Base-by-base conservation (phyloP, 2,888 invertebrate genomes). In the Steinernema carpocapsae region DNA sequence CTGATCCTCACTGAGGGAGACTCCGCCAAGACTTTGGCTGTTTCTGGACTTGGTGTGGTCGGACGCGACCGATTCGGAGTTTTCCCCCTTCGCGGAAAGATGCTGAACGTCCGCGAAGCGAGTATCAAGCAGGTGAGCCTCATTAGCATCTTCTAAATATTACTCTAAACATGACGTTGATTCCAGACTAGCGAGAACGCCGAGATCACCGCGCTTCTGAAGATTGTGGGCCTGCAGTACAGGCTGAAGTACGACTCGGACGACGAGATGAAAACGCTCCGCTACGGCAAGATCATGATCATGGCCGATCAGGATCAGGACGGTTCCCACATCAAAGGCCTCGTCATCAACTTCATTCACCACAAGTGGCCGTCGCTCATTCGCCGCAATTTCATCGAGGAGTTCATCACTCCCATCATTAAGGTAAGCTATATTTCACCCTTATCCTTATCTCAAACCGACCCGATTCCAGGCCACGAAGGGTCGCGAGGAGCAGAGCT, bases 221-320 rank as follows among this genome's bases (percentile, higher is more conserved):
- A 97, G 90, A 99, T 99, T 86, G 89, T 97, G 78, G 99, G 99
- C 0, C 90, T 99, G 7, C 94, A 95, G 87, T 97, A 97, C 88
- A 95, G 95, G 87, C 94, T 94, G 88, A 95, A 95, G 87, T 97
- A 97, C 87, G 91, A 93, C 74, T 90, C 91, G 0, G 88, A 91
- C 0, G 95, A 94, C 29, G 96, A 96, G 88, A 89, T 99, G 85
- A 94, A 94, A 88, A 92, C 93, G 0, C 90, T 99, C 71, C 91
- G 97, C 73, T 97, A 97, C 84, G 96, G 96, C 71, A 94, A 94
- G 90, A 90, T 97, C 70, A 99, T 99, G 97, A 97, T 99, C 77
- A 99, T 99, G 97, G 97, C 97, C 73, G 97, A 97, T 97, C 96
- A 96, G 88, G 90, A 90, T 93, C 97, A 97, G 90, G 99, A 99